Evolutionary conservation across 2,888 invertebrate genomes (phyloP).

Genomic region (Dynastes hyllus): DNA sequence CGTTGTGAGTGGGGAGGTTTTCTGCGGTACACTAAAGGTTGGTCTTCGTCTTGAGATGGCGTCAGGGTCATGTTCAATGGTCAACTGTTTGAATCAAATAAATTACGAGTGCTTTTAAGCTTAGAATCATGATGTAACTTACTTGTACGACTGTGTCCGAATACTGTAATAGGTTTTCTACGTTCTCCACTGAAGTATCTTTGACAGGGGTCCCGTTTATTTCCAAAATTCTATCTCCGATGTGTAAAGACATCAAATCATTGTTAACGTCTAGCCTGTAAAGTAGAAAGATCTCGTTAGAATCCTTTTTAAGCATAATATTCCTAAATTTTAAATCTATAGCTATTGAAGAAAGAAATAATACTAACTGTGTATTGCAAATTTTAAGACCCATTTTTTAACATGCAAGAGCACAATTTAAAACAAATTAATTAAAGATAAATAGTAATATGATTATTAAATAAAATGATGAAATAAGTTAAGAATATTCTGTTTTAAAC

Average conservation of each 20-base stretch:
- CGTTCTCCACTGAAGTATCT: conserved; percentile 85
- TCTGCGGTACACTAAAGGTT: conserved; percentile 57
- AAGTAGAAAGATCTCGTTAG: neutral
- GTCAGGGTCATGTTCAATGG: conserved; percentile 92
- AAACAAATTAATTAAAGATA: neutral
- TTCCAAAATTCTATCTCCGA: conserved; percentile 95
- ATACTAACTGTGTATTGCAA: conserved; percentile 6
- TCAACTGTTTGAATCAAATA: conserved; percentile 74
- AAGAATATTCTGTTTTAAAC: too few species aligned
- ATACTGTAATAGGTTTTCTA: conserved; percentile 82
- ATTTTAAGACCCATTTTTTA: conserved; percentile 7
- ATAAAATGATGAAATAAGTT: too few species aligned
- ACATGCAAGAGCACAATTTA: neutral
- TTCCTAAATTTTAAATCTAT: too few species aligned
- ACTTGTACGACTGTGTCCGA: conserved; percentile 86
- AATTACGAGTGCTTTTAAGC: conserved; percentile 53
- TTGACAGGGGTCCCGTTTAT: conserved; percentile 92
- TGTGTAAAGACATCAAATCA: conserved; percentile 88
- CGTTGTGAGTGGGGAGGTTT: conserved; percentile 68
- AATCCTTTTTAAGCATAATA: too few species aligned
- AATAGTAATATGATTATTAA: neutral
- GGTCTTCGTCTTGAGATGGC: conserved; percentile 75
- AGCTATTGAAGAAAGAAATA: neutral
- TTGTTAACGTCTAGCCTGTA: conserved; percentile 86
- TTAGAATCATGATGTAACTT: conserved; percentile 54